Conservation (phyloP, 2,113 vertebrate species). For the Galeopterus variegatus region DNA sequence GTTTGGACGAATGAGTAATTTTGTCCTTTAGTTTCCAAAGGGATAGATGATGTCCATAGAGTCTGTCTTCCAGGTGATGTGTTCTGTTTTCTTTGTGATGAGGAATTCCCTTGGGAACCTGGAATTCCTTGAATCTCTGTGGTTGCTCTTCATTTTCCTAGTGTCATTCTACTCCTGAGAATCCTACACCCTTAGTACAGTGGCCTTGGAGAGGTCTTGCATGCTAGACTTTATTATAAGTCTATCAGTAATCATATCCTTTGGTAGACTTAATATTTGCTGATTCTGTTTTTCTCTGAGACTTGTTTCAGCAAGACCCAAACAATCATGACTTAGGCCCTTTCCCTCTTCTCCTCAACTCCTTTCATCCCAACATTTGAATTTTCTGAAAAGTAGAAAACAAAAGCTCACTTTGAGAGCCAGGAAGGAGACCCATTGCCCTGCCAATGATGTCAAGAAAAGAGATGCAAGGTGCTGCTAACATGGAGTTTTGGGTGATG, state of each 20-base stretch:
- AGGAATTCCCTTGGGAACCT: background rate
- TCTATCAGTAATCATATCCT: background rate
- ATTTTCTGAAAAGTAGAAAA: conserved; percentile 60
- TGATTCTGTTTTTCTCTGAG: background rate
- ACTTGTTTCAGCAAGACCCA: background rate
- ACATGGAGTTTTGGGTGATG: background rate
- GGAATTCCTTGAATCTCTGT: background rate
- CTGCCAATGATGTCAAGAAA: background rate
- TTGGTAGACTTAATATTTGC: background rate
- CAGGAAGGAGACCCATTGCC: background rate
- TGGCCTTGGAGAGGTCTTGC: background rate
- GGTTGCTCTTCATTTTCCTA: background rate
- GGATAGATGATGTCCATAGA: background rate
- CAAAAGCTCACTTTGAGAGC: background rate
- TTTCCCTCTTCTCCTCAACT: background rate
- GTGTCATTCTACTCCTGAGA: background rate
- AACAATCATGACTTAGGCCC: background rate
- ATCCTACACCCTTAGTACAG: background rate
- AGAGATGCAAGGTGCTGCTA: background rate
- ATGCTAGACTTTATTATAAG: background rate
- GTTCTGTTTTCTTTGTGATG: background rate
- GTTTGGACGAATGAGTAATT: background rate
- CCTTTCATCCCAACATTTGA: background rate
- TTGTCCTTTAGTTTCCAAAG: background rate
- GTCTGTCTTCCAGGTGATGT: background rate